Conservation (phyloP, 2,888 invertebrate genomes). For the Cosmia trapezina region DNA sequence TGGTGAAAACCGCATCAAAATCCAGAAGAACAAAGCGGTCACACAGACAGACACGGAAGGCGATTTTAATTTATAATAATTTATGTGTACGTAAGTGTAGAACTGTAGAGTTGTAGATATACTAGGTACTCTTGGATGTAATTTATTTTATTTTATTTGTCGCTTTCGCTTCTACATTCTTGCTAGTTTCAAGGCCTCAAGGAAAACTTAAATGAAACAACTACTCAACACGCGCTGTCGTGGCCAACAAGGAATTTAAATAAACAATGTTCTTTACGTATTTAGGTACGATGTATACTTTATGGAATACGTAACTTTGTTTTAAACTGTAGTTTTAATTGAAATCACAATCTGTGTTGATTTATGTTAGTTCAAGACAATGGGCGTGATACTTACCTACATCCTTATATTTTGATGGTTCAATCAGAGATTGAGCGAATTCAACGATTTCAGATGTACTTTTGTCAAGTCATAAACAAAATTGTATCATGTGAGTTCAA, state of each 20-base stretch:
- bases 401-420: not conserved
- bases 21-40: no score
- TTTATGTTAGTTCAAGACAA: not conserved
- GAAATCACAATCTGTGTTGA: constrained; percentile 10
- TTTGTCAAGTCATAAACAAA: not conserved
- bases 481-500: not conserved
- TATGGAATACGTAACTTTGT: constrained; percentile 33
- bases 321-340: constrained; percentile 40
- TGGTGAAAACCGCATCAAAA: not conserved
- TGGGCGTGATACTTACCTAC: not conserved
- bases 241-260: constrained; percentile 68
- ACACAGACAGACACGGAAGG: no score
- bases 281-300: constrained; percentile 39
- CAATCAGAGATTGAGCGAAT: no score
- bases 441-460: not conserved
- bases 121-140: not conserved
- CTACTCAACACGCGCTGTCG: constrained; percentile 72
- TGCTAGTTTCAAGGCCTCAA: constrained; percentile 54
- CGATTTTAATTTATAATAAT: not conserved
- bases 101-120: not conserved
- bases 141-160: not conserved
- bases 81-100: not conserved
- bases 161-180: constrained; percentile 17
- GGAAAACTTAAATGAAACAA: constrained; percentile 75
- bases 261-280: constrained; percentile 48